Base-by-base conservation (phyloP, 2,113 vertebrate genomes). In the Nothobranchius kuhntae region DNA sequence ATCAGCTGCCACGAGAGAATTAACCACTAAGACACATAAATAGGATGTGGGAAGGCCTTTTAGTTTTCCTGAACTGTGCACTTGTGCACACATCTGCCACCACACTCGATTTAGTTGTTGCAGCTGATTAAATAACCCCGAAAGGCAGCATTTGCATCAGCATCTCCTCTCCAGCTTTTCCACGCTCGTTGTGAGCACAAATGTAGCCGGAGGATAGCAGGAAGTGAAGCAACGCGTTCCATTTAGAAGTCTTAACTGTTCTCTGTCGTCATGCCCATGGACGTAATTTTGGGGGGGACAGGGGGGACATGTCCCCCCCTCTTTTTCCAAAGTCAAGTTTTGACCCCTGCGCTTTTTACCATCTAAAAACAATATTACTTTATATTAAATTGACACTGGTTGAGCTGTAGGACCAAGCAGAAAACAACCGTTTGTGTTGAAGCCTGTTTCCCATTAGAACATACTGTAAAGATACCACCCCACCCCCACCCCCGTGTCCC, bases 81-180 rank as follows among this genome's bases (percentile, higher is more conserved):
- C 71, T 57, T 59, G 76, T 77, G 69, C 64, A 75, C 77, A 60
- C 71, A 71, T 74, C 73, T 82, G 68, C 77, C 73, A 70, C 71
- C 68, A 75, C 71, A 73, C 69, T 59, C 65, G 40, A 87, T 77
- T 65, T 70, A 56, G 24, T 71, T 50, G 56, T 59, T 13, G 73
- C 76, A 75, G 68, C 81, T 86, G 81, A 73, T 77, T 57, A 68
- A 86, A 76, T 81, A 76, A 74, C 62, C 79, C 63, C 73, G 59
- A 61, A 65, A 68, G 52, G 21, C 21, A 21, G 56, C 59, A 67
- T 61, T 76, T 4, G 61, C 24, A 24, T 14, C 14, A 54, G 26
- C 17, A 63, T 44, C 53, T 54, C 12, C 44, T n/a, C 26, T 53
- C 51, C 14, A 59, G 57, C 64, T 47, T 38, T 50, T 17, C 38